Conservation (phyloP, 1,140 invertebrate genomes). For the Drosophila trapezifrons region DNA sequence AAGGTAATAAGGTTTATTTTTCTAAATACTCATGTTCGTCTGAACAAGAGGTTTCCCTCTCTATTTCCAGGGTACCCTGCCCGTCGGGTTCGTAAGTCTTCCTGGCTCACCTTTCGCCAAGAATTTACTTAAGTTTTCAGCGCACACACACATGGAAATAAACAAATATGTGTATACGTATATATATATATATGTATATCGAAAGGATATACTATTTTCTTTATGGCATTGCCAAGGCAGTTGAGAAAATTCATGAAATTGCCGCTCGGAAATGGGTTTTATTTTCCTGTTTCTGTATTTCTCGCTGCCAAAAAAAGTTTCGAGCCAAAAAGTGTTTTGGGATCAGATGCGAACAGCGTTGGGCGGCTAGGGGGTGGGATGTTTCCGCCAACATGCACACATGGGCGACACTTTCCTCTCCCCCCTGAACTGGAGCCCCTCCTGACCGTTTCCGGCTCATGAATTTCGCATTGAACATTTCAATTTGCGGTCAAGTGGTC, state of each 20-base stretch:
- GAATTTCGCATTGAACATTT: conserved; percentile 45
- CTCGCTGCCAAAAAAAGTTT: conserved; percentile 26
- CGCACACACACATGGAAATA: neutral
- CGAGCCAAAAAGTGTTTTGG: conserved; percentile 44
- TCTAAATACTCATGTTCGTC: too few species aligned
- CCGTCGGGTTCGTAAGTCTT: too few species aligned
- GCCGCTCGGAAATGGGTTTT: conserved; percentile 43
- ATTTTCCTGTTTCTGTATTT: conserved; percentile 23
- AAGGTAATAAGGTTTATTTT: too few species aligned
- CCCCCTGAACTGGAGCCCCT: neutral
- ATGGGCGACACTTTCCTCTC: conserved; percentile 1
- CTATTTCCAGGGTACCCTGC: too few species aligned
- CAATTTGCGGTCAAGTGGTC: conserved; percentile 44
- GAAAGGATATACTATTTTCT: conserved; percentile 44
- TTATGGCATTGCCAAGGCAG: conserved; percentile 53
- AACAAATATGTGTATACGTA: neutral
- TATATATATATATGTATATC: neutral
- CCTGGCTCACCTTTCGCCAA: neutral
- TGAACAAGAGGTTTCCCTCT: too few species aligned
- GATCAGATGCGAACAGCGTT: conserved; percentile 23
- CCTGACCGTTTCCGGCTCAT: conserved; percentile 23
- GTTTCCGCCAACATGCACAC: neutral
- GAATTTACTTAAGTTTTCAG: conserved; percentile 26
- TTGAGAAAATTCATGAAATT: conserved; percentile 53
- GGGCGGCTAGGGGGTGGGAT: neutral